A percentile compares a stretch with the other conserved stretches of the same genome.
These are phyloP conservation scores for Callyntrura sp. DNA, from an alignment of 2,888 invertebrate genomes.

Conservation along the genomic window DNA sequence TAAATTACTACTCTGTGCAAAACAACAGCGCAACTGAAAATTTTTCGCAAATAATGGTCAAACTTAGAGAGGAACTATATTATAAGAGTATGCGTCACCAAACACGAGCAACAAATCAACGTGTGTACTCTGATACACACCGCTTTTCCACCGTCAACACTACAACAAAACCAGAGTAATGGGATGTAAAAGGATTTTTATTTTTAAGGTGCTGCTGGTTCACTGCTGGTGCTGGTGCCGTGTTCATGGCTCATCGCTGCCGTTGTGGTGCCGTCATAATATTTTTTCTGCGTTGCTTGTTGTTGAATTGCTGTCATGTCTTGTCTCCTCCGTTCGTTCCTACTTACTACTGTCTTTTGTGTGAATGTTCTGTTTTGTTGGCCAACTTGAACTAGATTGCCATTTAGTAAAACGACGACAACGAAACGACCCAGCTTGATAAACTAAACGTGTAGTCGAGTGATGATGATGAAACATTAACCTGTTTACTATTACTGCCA, in stretches of 20 bases:
- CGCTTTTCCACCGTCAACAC: too few relatives aligned
- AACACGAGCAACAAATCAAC: too few relatives aligned
- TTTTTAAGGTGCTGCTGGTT: background rate
- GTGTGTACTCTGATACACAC: too few relatives aligned
- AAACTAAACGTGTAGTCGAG: background rate
- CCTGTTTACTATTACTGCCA: background rate
- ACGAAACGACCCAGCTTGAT: background rate
- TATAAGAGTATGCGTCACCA: too few relatives aligned
- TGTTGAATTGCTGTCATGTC: background rate
- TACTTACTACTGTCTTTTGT: constrained; percentile 1
- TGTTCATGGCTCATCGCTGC: background rate
- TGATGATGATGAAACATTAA: constrained; percentile 10
- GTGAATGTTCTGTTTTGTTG: background rate
- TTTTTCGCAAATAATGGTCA: too few relatives aligned
- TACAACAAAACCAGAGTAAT: too few relatives aligned
- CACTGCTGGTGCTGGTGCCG: background rate
- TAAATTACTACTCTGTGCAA: too few relatives aligned
- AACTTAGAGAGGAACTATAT: too few relatives aligned
- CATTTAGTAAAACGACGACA: constrained; percentile 1
- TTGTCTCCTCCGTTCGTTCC: background rate
- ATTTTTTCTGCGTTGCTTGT: too few relatives aligned
- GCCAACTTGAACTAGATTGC: constrained; percentile 16
- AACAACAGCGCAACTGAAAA: too few relatives aligned
- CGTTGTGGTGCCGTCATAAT: too few relatives aligned
- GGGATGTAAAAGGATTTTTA: too few relatives aligned